A percentile compares a stretch with the other conserved stretches of the same genome.
These are phyloP conservation scores for Etheostoma cragini DNA, from an alignment of 2,113 vertebrate genomes.

Conservation along the genomic window DNA sequence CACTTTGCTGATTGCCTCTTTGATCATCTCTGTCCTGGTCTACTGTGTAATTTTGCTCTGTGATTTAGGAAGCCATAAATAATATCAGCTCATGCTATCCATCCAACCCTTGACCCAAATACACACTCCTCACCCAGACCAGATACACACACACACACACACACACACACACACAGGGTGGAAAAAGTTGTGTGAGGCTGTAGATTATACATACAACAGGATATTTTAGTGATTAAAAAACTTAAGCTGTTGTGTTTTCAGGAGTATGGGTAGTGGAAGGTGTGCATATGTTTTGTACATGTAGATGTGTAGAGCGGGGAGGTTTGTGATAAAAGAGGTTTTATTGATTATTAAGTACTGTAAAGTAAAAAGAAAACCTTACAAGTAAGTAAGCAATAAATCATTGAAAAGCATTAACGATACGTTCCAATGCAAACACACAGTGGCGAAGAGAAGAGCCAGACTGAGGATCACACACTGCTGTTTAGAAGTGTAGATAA, in stretches of 20 bases:
- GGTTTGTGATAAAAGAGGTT: too few relatives aligned
- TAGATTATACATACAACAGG: background rate
- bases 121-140: conserved; percentile 11
- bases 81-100: conserved; percentile 28
- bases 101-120: conserved; percentile 50
- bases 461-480: background rate
- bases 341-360: background rate
- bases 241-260: background rate
- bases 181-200: background rate
- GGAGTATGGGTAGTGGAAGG: background rate
- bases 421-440: background rate
- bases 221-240: conserved; percentile 2
- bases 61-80: conserved; percentile 48
- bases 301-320: background rate
- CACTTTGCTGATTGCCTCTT: conserved; percentile 48
- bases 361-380: background rate
- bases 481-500: conserved; percentile 1
- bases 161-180: background rate
- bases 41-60: background rate
- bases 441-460: too few relatives aligned
- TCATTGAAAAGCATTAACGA: background rate
- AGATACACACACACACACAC: conserved; percentile 3
- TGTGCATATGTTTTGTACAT: background rate
- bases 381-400: too few relatives aligned
- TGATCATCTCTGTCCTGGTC: conserved; percentile 31